Evolutionary conservation across 2,888 invertebrate species (phyloP).

Genomic region (Cephus runcator): DNA sequence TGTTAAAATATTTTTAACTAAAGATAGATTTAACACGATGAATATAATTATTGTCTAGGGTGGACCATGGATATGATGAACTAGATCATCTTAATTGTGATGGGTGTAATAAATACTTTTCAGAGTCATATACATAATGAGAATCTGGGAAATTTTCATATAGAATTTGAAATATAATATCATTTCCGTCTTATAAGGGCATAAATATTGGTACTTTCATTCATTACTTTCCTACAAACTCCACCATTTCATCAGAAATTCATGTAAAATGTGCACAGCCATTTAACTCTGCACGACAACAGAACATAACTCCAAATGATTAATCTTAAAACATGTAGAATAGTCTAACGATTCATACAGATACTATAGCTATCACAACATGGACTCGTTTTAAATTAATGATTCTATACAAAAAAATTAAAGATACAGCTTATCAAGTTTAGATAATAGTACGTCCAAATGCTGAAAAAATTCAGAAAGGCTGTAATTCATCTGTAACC

Average conservation of each 20-base stretch:
- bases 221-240: background rate
- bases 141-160: background rate
- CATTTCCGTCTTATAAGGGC: too few species aligned
- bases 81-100: background rate
- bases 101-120: background rate
- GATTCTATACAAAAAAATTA: background rate
- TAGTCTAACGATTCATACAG: background rate
- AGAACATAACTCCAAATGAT: background rate
- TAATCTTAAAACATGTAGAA: background rate
- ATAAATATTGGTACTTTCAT: background rate
- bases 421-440: too few species aligned
- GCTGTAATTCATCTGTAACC: background rate
- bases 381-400: background rate
- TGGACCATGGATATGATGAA: background rate
- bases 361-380: background rate
- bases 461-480: too few species aligned
- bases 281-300: background rate
- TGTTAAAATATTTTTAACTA: background rate
- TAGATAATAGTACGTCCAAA: too few species aligned
- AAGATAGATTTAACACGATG: background rate
- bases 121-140: background rate
- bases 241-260: background rate
- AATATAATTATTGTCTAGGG: background rate
- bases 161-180: too few species aligned
- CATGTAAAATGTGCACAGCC: background rate